Evolutionary conservation across 1,140 invertebrate genomes (phyloP).

Genomic region (Drosophila aff.): DNA sequence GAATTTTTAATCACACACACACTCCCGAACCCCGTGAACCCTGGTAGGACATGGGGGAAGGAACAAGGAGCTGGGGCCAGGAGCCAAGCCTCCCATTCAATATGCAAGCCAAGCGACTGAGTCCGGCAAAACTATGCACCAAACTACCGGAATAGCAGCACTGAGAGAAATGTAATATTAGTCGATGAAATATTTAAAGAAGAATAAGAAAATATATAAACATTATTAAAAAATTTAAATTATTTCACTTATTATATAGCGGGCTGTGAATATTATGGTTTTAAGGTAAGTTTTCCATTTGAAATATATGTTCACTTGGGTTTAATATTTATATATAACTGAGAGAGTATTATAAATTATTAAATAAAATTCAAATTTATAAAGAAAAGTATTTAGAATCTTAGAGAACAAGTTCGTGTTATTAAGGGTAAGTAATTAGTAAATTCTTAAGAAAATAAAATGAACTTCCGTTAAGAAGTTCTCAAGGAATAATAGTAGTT

Average conservation of each 20-base stretch:
- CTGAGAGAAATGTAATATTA: neutral
- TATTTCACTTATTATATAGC: neutral
- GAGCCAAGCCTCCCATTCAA: slow-evolving; percentile 47
- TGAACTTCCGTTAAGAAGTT: too few relatives aligned
- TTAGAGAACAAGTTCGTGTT: too few relatives aligned
- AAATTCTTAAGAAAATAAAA: too few relatives aligned
- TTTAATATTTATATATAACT: neutral
- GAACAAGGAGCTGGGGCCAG: neutral
- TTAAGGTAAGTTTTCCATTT: neutral
- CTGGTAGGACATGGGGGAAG: slow-evolving; percentile 11
- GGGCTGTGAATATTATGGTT: neutral
- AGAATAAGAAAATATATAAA: neutral
- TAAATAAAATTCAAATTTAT: neutral
- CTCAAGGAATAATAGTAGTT: too few relatives aligned
- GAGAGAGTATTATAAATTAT: neutral
- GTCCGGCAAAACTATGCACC: slow-evolving; percentile 58
- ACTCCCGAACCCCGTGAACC: slow-evolving; percentile 52
- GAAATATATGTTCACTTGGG: neutral
- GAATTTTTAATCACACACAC: slow-evolving; percentile 78
- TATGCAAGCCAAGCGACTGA: slow-evolving; percentile 67
- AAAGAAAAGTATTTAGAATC: neutral
- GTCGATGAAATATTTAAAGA: too few relatives aligned
- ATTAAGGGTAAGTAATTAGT: too few relatives aligned
- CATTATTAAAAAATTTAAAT: neutral
- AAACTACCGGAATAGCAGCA: slow-evolving; percentile 21